A percentile compares a stretch with the other conserved stretches of the same genome.
Conservation (phyloP, 23 tunicate species). For the Trididemnum nubilum region DNA sequence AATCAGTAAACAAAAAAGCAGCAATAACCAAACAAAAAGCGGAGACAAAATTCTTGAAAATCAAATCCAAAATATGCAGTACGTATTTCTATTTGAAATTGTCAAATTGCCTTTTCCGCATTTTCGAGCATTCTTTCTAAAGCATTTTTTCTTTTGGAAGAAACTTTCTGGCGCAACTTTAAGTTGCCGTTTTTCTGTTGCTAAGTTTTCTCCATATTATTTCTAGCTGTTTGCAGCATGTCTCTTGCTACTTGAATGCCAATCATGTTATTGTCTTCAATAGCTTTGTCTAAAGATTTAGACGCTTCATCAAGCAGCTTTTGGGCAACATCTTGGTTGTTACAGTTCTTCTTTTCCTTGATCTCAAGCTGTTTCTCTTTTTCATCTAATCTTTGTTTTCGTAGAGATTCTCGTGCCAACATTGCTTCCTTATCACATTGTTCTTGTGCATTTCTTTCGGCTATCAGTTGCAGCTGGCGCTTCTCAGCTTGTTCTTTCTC, state of each 20-base stretch:
- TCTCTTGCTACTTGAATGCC: slow-evolving; percentile 1
- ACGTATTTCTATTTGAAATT: neutral
- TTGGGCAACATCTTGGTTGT: neutral
- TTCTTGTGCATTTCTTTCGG: neutral
- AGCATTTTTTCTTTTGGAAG: neutral
- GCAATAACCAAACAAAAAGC: neutral
- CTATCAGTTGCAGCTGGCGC: neutral
- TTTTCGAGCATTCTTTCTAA: neutral
- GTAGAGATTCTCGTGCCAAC: neutral
- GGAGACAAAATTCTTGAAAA: neutral
- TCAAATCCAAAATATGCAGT: neutral
- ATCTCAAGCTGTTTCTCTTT: neutral
- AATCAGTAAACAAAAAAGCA: neutral
- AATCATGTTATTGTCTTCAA: neutral
- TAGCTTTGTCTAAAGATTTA: neutral
- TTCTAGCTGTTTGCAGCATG: too few species aligned
- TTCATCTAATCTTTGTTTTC: slow-evolving; percentile 1
- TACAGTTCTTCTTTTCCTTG: neutral
- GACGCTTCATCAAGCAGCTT: neutral
- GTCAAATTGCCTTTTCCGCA: neutral
- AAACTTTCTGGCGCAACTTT: slow-evolving; percentile 3
- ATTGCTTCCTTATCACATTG: neutral
- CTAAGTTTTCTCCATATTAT: neutral
- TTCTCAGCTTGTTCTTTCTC: slow-evolving; percentile 1
- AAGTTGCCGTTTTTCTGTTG: neutral